These are phyloP conservation scores for Amblyornis subalaris DNA, from an alignment of 2,113 vertebrate genomes.

Conservation along the genomic window DNA sequence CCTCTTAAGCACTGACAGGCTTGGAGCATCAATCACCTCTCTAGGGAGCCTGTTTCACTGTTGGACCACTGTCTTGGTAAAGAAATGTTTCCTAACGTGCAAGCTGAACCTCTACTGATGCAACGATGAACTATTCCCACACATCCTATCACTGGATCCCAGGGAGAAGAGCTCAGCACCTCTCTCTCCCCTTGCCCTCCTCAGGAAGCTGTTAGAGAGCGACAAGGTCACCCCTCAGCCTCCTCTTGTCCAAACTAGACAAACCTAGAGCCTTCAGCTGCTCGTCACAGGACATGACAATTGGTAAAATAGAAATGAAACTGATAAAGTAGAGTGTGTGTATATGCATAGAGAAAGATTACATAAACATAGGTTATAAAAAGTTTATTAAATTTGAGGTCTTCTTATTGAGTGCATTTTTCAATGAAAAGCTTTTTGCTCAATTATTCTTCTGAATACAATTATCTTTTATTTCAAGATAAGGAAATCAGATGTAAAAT, in stretches of 20 bases:
- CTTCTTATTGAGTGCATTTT: neutral
- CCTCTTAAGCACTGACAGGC: neutral
- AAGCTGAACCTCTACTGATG: neutral
- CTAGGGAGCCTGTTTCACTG: neutral
- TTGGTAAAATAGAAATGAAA: neutral
- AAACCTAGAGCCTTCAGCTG: neutral
- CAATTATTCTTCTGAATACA: neutral
- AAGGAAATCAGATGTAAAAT: neutral
- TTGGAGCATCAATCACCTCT: neutral
- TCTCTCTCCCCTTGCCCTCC: neutral
- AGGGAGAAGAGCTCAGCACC: neutral
- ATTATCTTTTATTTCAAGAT: neutral
- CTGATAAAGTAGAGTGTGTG: neutral
- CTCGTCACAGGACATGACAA: neutral
- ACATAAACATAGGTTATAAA: neutral
- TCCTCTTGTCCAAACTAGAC: neutral
- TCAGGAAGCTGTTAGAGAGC: neutral
- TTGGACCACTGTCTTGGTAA: neutral
- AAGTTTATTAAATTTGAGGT: neutral
- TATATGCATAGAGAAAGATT: neutral
- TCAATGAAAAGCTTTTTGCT: neutral
- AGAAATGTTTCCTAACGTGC: neutral
- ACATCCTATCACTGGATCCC: rapidly evolving
- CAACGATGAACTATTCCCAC: neutral
- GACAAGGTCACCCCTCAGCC: neutral